Base-by-base conservation (phyloP, 64 coral and sea anemone genomes). In the Actinia equina region DNA sequence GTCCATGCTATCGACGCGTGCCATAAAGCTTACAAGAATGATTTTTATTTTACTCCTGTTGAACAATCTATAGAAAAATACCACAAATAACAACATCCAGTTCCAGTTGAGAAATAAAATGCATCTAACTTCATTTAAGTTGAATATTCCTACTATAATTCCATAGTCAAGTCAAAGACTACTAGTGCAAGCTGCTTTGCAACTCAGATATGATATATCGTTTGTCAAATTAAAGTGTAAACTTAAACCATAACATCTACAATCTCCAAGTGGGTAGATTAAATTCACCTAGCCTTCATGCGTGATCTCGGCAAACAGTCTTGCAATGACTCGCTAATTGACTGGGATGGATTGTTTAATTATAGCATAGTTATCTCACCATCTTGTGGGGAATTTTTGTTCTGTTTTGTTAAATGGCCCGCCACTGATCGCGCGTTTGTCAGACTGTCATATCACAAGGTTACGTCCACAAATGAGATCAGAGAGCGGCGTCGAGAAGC, bases 351-450 rank as follows among this genome's bases (percentile, higher is more conserved):
- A 74, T 74, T 74, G 69, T 7, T 74, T 74, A 74, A 74, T 74
- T 74, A 74, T 74, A 74, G 69, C 69, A 74, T 74, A n/a, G 23
- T 41, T 74, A 74, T 74, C 69, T 74, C 69, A 26, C 12, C 69
- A 74, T 74, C 69, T 74, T 74, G 69, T 74, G 26, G 69, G 69
- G 26, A 74, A 74, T 74, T 74, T 74, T 74, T 0, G 30, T 74
- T 30, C 69, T 74, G 69, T 74, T 74, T 74, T 74, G 69, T 74
- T 74, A 74, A 74, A 74, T 74, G 69, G 69, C 69, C 69, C 69
- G 69, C 69, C 69, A 74, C 9, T 74, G 69, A 74, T 74, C 55
- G 15, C 55, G 55, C 0, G 69, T 26, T 74, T 14, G 69, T 41
- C 69, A 74, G 69, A 13, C 18, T 74, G 69, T 74, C 69, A 74